Conservation (phyloP, 1,140 invertebrate genomes). For the Ips nitidus region DNA sequence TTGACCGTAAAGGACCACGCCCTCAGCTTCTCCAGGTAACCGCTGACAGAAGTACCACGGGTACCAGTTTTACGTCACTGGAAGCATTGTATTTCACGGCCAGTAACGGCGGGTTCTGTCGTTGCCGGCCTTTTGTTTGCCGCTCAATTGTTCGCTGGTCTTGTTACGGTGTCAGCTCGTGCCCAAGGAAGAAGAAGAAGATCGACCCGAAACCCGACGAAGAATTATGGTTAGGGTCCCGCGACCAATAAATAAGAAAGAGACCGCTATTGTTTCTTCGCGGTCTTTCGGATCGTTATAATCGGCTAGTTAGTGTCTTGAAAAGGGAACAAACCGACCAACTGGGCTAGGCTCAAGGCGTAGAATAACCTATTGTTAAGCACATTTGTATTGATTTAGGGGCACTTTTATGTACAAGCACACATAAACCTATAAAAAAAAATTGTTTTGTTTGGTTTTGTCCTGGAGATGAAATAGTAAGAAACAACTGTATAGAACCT, state of each 20-base stretch:
- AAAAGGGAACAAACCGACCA: constrained; percentile 3
- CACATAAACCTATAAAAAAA: too few species aligned
- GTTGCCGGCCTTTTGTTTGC: constrained; percentile 24
- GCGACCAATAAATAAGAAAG: constrained; percentile 25
- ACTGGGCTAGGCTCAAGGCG: too few species aligned
- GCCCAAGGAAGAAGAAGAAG: constrained; percentile 9
- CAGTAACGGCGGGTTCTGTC: constrained; percentile 24
- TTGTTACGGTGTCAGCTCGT: constrained; percentile 32
- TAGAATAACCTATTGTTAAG: too few species aligned
- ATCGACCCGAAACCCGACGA: constrained; percentile 23
- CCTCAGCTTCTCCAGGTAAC: too few species aligned
- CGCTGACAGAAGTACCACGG: constrained; percentile 2
- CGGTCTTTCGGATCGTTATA: constrained; percentile 15
- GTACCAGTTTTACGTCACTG: constrained; percentile 14
- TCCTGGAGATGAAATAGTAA: too few species aligned
- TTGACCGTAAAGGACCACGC: too few species aligned
- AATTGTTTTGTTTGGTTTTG: too few species aligned
- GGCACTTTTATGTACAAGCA: too few species aligned
- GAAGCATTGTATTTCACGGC: constrained; percentile 32
- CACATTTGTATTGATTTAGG: too few species aligned
- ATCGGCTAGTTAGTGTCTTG: constrained; percentile 16
- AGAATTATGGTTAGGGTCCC: constrained; percentile 25
- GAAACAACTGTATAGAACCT: too few species aligned
- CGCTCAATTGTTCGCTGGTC: constrained; percentile 25
- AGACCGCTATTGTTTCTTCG: constrained; percentile 25